phyloP scores from a whole-genome alignment of 2,888 invertebrate genomes.

The Andrena minutula region DNA sequence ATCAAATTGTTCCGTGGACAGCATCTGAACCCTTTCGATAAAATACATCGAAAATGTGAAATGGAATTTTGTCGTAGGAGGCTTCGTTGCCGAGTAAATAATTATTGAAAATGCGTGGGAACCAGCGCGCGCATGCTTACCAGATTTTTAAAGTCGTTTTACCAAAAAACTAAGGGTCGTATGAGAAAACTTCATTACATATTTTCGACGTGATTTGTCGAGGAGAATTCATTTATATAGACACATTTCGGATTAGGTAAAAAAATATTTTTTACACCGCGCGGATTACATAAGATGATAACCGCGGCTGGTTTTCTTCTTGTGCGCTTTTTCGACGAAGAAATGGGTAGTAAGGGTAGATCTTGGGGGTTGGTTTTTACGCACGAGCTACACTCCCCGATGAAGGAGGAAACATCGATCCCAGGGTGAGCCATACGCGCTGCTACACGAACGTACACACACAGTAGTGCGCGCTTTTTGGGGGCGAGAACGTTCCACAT shows the following conservation, averaged over 20 bases:
- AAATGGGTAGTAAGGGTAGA: slow-evolving; percentile 70
- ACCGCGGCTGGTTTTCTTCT: slow-evolving; percentile 18
- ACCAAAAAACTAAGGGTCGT: too few species aligned
- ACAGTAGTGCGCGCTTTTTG: slow-evolving; percentile 60
- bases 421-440: slow-evolving; percentile 57
- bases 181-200: too few species aligned
- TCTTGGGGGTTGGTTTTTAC: slow-evolving; percentile 81
- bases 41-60: not conserved
- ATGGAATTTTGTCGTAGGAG: slow-evolving; percentile 13
- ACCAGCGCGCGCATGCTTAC: too few species aligned
- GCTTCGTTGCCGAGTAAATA: slow-evolving; percentile 69
- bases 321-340: slow-evolving; percentile 35
- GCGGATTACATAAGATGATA: slow-evolving; percentile 31
- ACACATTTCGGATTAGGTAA: not conserved
- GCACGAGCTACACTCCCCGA: slow-evolving; percentile 81
- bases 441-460: slow-evolving; percentile 26
- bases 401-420: slow-evolving; percentile 77
- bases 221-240: not conserved
- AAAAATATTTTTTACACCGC: slow-evolving; percentile 15
- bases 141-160: too few species aligned
- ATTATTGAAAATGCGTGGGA: too few species aligned
- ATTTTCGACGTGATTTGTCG: slow-evolving; percentile 1
- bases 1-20: too few species aligned
- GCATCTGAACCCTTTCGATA: not conserved
- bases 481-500: slow-evolving; percentile 77